Evolutionary conservation across 2,113 vertebrate species (phyloP).

Genomic region (Phocoena sinus): DNA sequence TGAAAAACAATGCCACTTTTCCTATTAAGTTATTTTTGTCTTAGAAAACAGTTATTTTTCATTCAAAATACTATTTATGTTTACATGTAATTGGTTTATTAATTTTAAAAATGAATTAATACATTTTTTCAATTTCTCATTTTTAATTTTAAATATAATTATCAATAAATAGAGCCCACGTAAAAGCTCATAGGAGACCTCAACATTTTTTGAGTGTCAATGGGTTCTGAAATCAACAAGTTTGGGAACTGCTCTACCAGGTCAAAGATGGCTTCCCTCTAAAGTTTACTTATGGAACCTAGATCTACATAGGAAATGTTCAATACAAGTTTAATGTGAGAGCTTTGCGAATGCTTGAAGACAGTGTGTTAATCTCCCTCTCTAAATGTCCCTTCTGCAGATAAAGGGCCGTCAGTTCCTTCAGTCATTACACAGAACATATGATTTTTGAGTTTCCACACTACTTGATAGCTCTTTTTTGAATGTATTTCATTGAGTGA

Average conservation of each 20-base stretch:
- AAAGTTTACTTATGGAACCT: background rate
- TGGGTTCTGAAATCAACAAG: background rate
- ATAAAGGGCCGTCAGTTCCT: background rate
- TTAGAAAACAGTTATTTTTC: background rate
- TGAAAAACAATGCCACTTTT: background rate
- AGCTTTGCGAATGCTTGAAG: background rate
- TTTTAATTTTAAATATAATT: conserved; percentile 18
- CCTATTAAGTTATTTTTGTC: background rate
- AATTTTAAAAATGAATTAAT: background rate
- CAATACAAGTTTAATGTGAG: background rate
- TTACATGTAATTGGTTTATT: background rate
- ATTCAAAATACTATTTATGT: background rate
- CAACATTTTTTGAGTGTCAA: background rate
- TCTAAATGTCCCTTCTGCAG: background rate
- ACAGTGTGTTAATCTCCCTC: background rate
- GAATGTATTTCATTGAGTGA: background rate
- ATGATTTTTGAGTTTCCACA: conserved; percentile 27
- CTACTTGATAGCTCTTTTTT: background rate
- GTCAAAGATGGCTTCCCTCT: background rate
- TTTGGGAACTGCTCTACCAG: background rate
- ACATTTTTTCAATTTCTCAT: background rate
- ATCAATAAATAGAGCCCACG: background rate
- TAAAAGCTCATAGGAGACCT: background rate
- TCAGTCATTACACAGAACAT: background rate
- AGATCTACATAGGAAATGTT: background rate